phyloP scores from a whole-genome alignment of 1,140 invertebrate genomes.

The Solenopsis invicta region DNA sequence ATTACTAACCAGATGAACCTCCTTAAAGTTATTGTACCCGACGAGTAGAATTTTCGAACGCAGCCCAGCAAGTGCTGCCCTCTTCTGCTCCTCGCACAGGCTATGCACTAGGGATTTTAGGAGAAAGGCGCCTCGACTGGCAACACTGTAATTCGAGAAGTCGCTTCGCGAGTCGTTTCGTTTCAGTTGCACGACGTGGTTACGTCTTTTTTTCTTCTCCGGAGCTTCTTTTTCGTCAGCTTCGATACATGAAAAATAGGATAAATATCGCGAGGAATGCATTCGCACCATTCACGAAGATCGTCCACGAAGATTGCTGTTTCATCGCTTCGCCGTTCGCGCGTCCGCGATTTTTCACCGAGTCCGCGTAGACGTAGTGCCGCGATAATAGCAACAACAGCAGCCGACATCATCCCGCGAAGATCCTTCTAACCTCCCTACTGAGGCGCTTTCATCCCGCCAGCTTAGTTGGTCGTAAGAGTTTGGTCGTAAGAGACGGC shows the following conservation, averaged over 20 bases:
- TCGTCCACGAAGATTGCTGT: neutral
- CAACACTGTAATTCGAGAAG: no score
- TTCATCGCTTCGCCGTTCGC: neutral
- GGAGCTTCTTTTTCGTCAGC: neutral
- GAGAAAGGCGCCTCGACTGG: no score
- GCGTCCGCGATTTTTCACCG: neutral
- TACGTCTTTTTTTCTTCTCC: no score
- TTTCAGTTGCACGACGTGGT: neutral
- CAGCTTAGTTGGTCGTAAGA: slow-evolving; percentile 6
- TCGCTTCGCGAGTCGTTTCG: no score
- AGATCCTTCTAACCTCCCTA: slow-evolving; percentile 73
- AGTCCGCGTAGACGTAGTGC: neutral
- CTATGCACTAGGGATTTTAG: no score
- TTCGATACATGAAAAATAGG: neutral
- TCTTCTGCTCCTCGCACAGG: no score
- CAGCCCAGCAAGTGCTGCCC: no score
- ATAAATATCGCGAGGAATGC: neutral
- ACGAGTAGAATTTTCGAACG: no score
- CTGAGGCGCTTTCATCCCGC: slow-evolving; percentile 70
- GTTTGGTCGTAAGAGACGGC: slow-evolving; percentile 38
- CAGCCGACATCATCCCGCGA: neutral
- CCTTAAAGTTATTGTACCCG: no score
- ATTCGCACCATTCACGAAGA: neutral
- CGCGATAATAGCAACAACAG: no score
- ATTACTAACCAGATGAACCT: no score